A percentile compares a stretch with the other conserved stretches of the same genome.
These are phyloP conservation scores for Bellardia bayeri DNA, from an alignment of 2,888 invertebrate species.

Conservation along the genomic window DNA sequence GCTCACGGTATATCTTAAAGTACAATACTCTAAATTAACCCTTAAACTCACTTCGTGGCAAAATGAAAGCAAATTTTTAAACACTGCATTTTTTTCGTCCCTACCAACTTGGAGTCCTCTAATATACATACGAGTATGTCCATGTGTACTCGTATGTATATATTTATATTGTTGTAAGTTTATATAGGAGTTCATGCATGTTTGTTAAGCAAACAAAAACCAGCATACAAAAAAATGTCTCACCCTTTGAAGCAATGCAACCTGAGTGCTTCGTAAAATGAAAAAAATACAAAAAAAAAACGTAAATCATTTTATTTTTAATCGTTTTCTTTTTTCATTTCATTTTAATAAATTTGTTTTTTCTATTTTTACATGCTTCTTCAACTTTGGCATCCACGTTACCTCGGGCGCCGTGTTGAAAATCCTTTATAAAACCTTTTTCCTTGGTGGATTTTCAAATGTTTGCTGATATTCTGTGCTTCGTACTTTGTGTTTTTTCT, in stretches of 20 bases:
- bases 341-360: constrained; percentile 47
- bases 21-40: too few species aligned
- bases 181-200: constrained; percentile 15
- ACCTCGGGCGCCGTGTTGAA: constrained; percentile 12
- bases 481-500: not conserved
- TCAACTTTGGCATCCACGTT: constrained; percentile 1
- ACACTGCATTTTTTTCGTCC: too few species aligned
- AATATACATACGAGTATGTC: not conserved
- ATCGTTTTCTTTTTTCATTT: not conserved
- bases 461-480: constrained; percentile 20
- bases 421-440: constrained; percentile 37
- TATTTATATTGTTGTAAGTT: constrained; percentile 8
- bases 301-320: constrained; percentile 38
- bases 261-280: constrained; percentile 13
- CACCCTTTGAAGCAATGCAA: constrained; percentile 42
- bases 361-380: constrained; percentile 34
- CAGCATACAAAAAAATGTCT: not conserved
- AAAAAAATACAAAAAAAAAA: not conserved
- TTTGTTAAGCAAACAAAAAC: constrained; percentile 1
- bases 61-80: too few species aligned
- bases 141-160: not conserved
- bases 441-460: constrained; percentile 29
- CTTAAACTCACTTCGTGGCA: too few species aligned
- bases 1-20: too few species aligned
- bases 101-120: too few species aligned